These are phyloP conservation scores for Riparia riparia DNA, from an alignment of 2,113 vertebrate species.

Conservation along the genomic window DNA sequence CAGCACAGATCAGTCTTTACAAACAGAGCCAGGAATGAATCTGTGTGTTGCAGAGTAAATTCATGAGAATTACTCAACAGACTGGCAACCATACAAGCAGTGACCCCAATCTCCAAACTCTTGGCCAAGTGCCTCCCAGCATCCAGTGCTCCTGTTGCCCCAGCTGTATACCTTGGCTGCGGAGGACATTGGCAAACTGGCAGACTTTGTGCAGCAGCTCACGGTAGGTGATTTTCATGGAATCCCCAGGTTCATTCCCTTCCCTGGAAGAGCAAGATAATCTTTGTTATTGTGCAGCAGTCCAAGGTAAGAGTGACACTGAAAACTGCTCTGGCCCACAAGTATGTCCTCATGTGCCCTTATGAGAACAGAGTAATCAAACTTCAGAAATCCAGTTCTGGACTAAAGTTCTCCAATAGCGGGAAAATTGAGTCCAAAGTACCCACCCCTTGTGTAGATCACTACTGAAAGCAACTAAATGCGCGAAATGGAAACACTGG, in stretches of 20 bases:
- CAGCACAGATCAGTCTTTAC: not conserved
- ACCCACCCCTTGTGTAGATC: not conserved
- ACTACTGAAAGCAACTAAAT: not conserved
- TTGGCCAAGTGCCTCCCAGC: not conserved
- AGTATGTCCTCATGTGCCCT: not conserved
- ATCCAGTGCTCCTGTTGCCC: not conserved
- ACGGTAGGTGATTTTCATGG: slow-evolving; percentile 86
- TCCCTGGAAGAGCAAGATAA: slow-evolving; percentile 82
- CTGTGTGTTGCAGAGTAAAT: not conserved
- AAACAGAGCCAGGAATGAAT: not conserved
- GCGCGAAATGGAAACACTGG: not conserved
- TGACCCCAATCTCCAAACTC: not conserved
- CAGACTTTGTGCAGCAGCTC: slow-evolving; percentile 91
- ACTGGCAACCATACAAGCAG: not conserved
- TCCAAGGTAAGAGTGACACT: not conserved
- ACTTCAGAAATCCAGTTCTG: not conserved
- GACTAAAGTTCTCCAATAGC: not conserved
- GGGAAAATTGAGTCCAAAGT: not conserved
- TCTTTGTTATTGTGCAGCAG: not conserved
- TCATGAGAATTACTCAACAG: not conserved
- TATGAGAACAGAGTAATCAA: not conserved
- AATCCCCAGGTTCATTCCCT: slow-evolving; percentile 92
- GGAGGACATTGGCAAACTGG: slow-evolving; percentile 91
- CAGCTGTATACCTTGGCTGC: slow-evolving; percentile 79
- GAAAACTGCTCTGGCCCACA: not conserved